These are phyloP conservation scores for Aldabrachelys gigantea DNA, from an alignment of 2,113 vertebrate genomes.

Conservation along the genomic window DNA sequence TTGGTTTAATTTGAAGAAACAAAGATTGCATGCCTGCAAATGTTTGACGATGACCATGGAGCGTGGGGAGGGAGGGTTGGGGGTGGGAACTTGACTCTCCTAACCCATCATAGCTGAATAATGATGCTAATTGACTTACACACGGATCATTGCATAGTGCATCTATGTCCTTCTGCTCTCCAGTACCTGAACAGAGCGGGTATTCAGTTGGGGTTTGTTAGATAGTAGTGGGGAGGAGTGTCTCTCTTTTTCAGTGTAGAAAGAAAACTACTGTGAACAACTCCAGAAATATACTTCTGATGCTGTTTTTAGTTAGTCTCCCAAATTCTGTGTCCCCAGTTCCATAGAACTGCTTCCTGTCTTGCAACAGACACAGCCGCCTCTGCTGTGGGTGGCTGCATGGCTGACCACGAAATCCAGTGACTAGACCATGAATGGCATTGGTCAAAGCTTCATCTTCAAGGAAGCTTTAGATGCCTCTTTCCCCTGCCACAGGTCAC, in stretches of 20 bases:
- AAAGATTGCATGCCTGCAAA: constrained; percentile 76
- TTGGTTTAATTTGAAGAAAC: constrained; percentile 78
- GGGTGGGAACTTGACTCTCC: not conserved
- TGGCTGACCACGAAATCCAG: not conserved
- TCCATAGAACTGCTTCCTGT: not conserved
- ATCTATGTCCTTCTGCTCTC: not conserved
- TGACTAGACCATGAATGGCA: not conserved
- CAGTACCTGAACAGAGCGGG: not conserved
- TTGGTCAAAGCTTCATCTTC: fast-evolving
- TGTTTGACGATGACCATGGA: constrained; percentile 72
- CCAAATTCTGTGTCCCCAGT: not conserved
- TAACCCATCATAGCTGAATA: not conserved
- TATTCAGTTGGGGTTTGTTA: not conserved
- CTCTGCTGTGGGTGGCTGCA: not conserved
- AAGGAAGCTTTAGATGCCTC: not conserved
- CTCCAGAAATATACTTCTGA: not conserved
- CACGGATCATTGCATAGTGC: not conserved
- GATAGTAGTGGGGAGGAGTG: not conserved
- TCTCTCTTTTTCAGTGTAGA: not conserved
- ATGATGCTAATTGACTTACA: not conserved
- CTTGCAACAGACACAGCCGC: not conserved
- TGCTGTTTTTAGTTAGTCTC: not conserved
- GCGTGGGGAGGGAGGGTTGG: constrained; percentile 35
- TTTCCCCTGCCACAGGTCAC: not conserved
- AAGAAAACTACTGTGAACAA: not conserved